These are phyloP conservation scores for Podarcis muralis DNA, from an alignment of 2,113 vertebrate genomes.

Conservation along the genomic window DNA sequence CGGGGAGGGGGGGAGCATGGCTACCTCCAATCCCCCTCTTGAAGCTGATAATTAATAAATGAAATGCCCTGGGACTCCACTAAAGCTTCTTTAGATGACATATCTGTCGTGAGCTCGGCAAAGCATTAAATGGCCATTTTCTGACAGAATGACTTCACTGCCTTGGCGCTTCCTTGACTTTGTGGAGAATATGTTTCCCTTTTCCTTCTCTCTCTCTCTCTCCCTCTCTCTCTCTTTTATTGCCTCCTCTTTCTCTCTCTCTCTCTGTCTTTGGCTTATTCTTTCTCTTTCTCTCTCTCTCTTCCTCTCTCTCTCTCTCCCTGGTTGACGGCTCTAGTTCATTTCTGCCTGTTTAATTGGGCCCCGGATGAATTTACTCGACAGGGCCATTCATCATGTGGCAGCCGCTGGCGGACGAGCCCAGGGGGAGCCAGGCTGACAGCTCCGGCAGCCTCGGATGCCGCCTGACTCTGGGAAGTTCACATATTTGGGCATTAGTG, in stretches of 20 bases:
- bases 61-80: slow-evolving; percentile 83
- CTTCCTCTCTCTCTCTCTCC: slow-evolving; percentile 64
- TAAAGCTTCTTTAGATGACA: slow-evolving; percentile 84
- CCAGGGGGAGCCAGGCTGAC: slow-evolving; percentile 89
- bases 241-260: slow-evolving; percentile 59
- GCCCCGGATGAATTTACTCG: slow-evolving; percentile 97
- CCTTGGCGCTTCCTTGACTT: slow-evolving; percentile 77
- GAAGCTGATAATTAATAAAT: slow-evolving; percentile 88
- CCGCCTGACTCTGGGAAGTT: slow-evolving; percentile 86
- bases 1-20: slow-evolving; percentile 35
- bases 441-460: slow-evolving; percentile 84
- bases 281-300: slow-evolving; percentile 63
- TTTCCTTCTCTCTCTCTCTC: slow-evolving; percentile 59
- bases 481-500: slow-evolving; percentile 95
- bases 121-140: slow-evolving; percentile 93
- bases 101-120: slow-evolving; percentile 89
- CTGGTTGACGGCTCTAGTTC: slow-evolving; percentile 86
- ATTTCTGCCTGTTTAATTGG: slow-evolving; percentile 96
- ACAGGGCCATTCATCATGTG: slow-evolving; percentile 99
- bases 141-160: slow-evolving; percentile 88
- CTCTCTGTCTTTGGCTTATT: slow-evolving; percentile 66
- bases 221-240: slow-evolving; percentile 24
- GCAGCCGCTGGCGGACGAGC: slow-evolving; percentile 91
- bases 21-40: slow-evolving; percentile 65
- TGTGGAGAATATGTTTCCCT: slow-evolving; percentile 74